Conservation (phyloP, 1,140 invertebrate species). For the Drosophila littoralis region DNA sequence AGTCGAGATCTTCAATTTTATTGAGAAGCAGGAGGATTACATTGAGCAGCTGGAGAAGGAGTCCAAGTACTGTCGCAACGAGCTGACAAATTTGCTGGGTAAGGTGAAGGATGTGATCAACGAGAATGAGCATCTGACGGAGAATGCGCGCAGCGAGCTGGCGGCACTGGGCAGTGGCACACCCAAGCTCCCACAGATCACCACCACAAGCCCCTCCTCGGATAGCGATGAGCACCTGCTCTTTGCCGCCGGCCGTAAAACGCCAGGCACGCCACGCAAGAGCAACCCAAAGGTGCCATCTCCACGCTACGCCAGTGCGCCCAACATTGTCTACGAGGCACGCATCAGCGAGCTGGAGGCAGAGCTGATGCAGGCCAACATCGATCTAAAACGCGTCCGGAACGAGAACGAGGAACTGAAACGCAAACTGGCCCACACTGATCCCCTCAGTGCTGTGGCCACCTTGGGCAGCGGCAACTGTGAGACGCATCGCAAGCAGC, state of each 20-base stretch:
- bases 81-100: slow-evolving; percentile 89
- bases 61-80: slow-evolving; percentile 91
- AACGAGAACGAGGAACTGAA: slow-evolving; percentile 88
- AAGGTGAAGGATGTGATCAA: slow-evolving; percentile 93
- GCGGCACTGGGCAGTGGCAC: slow-evolving; percentile 41
- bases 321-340: slow-evolving; percentile 92
- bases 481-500: slow-evolving; percentile 87
- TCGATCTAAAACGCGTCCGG: slow-evolving; percentile 89
- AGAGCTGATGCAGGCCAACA: slow-evolving; percentile 90
- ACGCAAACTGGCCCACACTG: slow-evolving; percentile 86
- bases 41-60: slow-evolving; percentile 93
- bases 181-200: slow-evolving; percentile 66
- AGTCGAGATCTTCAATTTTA: slow-evolving; percentile 88
- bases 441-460: slow-evolving; percentile 56
- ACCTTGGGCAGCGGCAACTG: slow-evolving; percentile 70
- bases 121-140: slow-evolving; percentile 91
- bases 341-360: slow-evolving; percentile 93
- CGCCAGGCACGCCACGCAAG: slow-evolving; percentile 55
- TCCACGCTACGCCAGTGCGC: slow-evolving; percentile 85
- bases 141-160: slow-evolving; percentile 87
- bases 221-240: slow-evolving; percentile 85
- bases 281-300: slow-evolving; percentile 55
- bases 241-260: slow-evolving; percentile 73
- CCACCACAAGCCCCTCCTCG: slow-evolving; percentile 74
- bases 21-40: slow-evolving; percentile 93